These are phyloP conservation scores for Enoplolaimus lenunculus DNA, from an alignment of 2,888 invertebrate species.

Conservation along the genomic window DNA sequence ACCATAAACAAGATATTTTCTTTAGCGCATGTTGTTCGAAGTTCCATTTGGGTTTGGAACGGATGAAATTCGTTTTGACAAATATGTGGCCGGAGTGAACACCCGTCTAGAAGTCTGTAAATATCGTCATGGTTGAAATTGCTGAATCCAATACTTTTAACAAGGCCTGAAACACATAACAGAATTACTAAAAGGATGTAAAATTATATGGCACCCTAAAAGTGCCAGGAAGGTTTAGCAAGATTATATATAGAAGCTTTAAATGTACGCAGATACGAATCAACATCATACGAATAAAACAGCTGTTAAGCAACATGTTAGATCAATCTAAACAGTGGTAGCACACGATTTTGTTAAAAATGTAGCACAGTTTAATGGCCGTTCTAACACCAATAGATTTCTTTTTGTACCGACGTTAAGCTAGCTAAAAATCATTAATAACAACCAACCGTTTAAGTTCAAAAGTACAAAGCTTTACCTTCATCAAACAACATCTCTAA, in stretches of 20 bases:
- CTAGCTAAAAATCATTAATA: too few relatives aligned
- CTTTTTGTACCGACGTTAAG: too few relatives aligned
- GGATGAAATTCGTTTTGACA: conserved; percentile 44
- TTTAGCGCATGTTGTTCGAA: conserved; percentile 37
- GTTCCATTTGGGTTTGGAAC: conserved; percentile 37
- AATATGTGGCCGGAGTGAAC: conserved; percentile 38
- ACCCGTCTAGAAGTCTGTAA: conserved; percentile 35
- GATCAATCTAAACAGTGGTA: too few relatives aligned
- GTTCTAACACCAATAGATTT: too few relatives aligned
- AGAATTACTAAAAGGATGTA: not conserved
- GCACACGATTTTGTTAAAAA: too few relatives aligned
- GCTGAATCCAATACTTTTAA: conserved; percentile 42
- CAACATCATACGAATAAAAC: too few relatives aligned
- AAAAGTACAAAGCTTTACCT: conserved; percentile 27
- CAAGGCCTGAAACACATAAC: conserved; percentile 27
- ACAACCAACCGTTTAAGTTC: not conserved
- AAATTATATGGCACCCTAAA: not conserved
- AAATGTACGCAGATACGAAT: too few relatives aligned
- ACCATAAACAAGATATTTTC: conserved; percentile 37
- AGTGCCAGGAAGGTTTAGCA: too few relatives aligned
- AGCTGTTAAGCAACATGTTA: too few relatives aligned
- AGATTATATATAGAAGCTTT: too few relatives aligned
- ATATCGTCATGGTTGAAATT: conserved; percentile 39
- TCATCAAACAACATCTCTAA: conserved; percentile 41
- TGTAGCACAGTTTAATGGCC: too few relatives aligned